Percentiles rank a stretch among this genome's conserved stretches.
These are phyloP conservation scores for Leucoma salicis DNA, from an alignment of 2,888 invertebrate genomes.

Conservation along the genomic window DNA sequence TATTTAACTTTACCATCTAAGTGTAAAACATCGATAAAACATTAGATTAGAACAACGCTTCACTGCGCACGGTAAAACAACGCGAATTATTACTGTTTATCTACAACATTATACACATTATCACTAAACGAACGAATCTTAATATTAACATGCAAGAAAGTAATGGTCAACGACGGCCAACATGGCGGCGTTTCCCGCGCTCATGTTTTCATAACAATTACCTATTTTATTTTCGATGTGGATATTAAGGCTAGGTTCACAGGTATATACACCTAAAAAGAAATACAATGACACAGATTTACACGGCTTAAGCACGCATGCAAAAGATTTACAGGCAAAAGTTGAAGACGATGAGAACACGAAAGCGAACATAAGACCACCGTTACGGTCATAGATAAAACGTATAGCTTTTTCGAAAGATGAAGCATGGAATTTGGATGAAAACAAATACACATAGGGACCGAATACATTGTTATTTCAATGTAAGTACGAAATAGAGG, in stretches of 20 bases:
- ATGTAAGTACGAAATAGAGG: conserved; percentile 67
- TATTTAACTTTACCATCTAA: conserved; percentile 63
- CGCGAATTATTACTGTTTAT: conserved; percentile 29
- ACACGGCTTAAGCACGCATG: conserved; percentile 78
- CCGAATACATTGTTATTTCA: conserved; percentile 79
- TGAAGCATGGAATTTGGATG: conserved; percentile 76
- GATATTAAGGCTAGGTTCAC: conserved; percentile 77
- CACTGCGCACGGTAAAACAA: conserved; percentile 48
- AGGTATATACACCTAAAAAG: conserved; percentile 69
- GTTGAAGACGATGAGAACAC: conserved; percentile 56
- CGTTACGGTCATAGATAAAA: background rate
- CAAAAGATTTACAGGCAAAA: conserved; percentile 77
- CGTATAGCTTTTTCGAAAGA: conserved; percentile 12
- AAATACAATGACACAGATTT: conserved; percentile 60
- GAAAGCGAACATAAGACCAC: background rate
- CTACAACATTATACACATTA: conserved; percentile 53
- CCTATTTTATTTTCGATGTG: conserved; percentile 77
- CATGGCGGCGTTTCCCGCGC: conserved; percentile 24
- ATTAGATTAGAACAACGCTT: conserved; percentile 57
- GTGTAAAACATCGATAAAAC: conserved; percentile 74
- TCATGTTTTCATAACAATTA: conserved; percentile 49
- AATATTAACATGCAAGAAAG: conserved; percentile 73
- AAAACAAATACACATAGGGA: conserved; percentile 59
- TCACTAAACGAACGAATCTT: conserved; percentile 66
- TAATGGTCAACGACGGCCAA: conserved; percentile 51